These are phyloP conservation scores for Euthynnus affinis DNA, from an alignment of 2,797 vertebrate species.

Conservation along the genomic window DNA sequence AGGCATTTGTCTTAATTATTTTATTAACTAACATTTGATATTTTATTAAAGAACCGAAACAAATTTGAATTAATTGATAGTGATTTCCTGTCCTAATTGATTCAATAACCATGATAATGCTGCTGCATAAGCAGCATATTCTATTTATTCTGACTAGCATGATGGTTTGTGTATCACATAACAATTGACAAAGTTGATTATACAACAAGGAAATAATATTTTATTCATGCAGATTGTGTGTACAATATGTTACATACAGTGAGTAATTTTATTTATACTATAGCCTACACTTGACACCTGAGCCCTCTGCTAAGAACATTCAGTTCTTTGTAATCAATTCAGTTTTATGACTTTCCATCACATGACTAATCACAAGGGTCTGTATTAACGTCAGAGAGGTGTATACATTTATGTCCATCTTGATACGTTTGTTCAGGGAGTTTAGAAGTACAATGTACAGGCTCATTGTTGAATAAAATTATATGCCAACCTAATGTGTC, in stretches of 20 bases:
- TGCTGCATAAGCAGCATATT: neutral
- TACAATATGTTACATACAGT: neutral
- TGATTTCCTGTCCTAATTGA: neutral
- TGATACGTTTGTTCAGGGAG: neutral
- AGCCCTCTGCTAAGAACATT: neutral
- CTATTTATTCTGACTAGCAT: neutral
- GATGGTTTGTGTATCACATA: neutral
- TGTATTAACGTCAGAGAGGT: neutral
- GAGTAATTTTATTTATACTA: neutral
- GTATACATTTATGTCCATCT: neutral
- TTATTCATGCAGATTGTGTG: neutral
- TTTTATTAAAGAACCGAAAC: constrained; percentile 3
- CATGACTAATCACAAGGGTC: neutral
- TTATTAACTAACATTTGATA: neutral
- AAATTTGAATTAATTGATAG: neutral
- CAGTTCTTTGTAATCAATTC: constrained; percentile 17
- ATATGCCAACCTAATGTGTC: constrained; percentile 24
- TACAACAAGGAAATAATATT: neutral
- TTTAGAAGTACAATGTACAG: neutral
- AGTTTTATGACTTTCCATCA: constrained; percentile 17
- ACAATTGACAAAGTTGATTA: neutral
- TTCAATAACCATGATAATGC: neutral
- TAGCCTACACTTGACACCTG: neutral
- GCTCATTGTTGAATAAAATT: neutral
- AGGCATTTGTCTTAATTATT: neutral